Conservation (phyloP, 2,888 invertebrate species). For the Stratiomys singularior region DNA sequence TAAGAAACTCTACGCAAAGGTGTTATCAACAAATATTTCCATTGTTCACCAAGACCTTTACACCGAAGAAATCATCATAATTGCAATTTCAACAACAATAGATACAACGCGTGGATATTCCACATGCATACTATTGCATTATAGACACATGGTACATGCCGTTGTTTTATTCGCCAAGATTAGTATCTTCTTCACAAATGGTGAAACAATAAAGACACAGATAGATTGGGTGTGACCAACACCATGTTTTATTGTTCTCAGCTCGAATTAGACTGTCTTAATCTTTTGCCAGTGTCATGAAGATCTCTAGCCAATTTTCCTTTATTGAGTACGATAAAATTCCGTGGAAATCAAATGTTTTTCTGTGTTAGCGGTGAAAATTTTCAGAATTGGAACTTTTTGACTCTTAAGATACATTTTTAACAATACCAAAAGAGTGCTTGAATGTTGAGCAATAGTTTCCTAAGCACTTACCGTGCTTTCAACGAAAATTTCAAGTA, state of each 20-base stretch:
- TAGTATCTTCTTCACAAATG: conserved; percentile 30
- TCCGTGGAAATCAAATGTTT: no score
- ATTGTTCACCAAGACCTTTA: conserved; percentile 9
- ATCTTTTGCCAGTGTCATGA: no score
- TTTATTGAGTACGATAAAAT: not conserved
- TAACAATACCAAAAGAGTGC: no score
- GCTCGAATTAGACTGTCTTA: not conserved
- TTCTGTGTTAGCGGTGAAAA: no score
- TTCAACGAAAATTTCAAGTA: no score
- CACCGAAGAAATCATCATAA: conserved; percentile 11
- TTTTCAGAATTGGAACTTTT: not conserved
- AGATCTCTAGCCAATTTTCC: no score
- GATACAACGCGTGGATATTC: not conserved
- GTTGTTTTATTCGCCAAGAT: conserved; percentile 7
- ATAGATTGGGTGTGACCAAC: not conserved
- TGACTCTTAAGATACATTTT: no score
- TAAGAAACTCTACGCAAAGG: not conserved
- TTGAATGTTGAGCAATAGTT: no score
- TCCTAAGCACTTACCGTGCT: no score
- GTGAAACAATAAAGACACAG: conserved; percentile 44
- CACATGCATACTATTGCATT: not conserved
- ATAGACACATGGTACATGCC: not conserved
- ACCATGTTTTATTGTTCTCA: not conserved
- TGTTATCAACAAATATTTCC: not conserved
- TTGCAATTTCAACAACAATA: conserved; percentile 19